Base-by-base conservation (phyloP, 1,140 invertebrate species). In the Adoxophyes honmai region DNA sequence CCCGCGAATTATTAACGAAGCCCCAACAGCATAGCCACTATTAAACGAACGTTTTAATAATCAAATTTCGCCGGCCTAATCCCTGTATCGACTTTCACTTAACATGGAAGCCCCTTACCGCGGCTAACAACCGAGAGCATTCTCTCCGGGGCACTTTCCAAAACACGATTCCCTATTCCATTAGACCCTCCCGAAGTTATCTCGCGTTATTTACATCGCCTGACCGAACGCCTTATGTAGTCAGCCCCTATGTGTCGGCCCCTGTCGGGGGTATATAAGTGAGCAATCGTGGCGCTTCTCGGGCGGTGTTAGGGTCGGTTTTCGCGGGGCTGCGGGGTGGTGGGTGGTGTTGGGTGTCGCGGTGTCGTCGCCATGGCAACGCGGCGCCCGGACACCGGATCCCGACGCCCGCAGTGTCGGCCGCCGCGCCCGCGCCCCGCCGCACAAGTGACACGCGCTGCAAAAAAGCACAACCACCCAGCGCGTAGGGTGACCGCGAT, bases 371-470 rank as follows among this genome's bases (percentile, higher is more conserved):
- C 85, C 86, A 91, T 90, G 90, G 90, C 79, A 85, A 91, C 91
- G 83, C 75, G 79, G 79, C 81, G 77, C 80, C 78, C 84, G 80
- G 86, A 76, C 84, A 82, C 79, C 74, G 78, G 78, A 86, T 84
- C 79, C 80, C 89, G 90, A 90, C 91, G 91, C 90, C 90, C 84
- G 88, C 90, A 83, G 91, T 91, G 90, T 91, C 91, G 91, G 91
- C 81, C 89, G 90, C 90, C 90, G 73, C 90, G 87, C 89, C 86
- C 89, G 88, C 89, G 74, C 89, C 88, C 81, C 89, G 84, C 89
- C 86, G 81, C 78, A 75, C 82, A 85, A 87, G 81, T 87, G 84
- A 87, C 84, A 87, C 80, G 81, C 81, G 84, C 70, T 68, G 72
- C 84, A 81, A 82, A 87, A 86, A 87, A 87, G 84, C 84, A 87